Evolutionary conservation across 2,797 vertebrate species (phyloP), one percentile per base, ranked within the genome.

Genomic region (Podarcis siculus): DNA sequence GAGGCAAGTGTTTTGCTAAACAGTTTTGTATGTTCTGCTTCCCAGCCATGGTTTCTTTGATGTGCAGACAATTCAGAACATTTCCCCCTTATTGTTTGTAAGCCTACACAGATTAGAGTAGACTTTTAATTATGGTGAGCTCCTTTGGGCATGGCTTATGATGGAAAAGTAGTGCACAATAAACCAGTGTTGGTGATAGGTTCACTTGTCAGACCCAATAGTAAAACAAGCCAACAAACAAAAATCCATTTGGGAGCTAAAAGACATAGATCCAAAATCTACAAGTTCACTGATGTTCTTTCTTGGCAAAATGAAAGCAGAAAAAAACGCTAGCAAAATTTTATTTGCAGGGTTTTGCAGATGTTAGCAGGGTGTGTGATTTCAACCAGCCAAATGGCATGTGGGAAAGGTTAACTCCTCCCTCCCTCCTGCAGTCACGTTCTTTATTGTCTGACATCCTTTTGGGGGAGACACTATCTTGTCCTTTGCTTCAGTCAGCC

Each of bases 291-390:
- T 49, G 13, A 82, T 83, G 76, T 83, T 87, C 15, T 86, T 87
- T 61, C 72, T 82, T 82, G 82, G 58, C 30, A 89, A 82, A 91
- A 86, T 88, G 23, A 87, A 80, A 86, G 21, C 10, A 81, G 13
- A 72, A 89, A 55, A 86, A 49, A 86, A 49, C 6, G 58, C 37
- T 85, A 77, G 58, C 30, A 45, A n/a, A 82, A 32, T n/a, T 21
- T 5, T 81, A 12, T 45, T 45, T 49, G 12, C 8, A n/a, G 27
- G 55, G 3, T 13, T 49, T 49, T 49, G 30, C 66, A 32, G 27
- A 71, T 45, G 3, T 9, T 21, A 27, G 71, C 12, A 21, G 19
- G 45, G 25, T 30, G 37, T n/a, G 27, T 42, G 37, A 42, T 66
- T 39, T 27, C 25, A 25, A 37, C 39, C 4, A 27, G 32, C 58